These are phyloP conservation scores for Puffinus mauretanicus DNA, from an alignment of 2,113 vertebrate genomes.

Conservation along the genomic window DNA sequence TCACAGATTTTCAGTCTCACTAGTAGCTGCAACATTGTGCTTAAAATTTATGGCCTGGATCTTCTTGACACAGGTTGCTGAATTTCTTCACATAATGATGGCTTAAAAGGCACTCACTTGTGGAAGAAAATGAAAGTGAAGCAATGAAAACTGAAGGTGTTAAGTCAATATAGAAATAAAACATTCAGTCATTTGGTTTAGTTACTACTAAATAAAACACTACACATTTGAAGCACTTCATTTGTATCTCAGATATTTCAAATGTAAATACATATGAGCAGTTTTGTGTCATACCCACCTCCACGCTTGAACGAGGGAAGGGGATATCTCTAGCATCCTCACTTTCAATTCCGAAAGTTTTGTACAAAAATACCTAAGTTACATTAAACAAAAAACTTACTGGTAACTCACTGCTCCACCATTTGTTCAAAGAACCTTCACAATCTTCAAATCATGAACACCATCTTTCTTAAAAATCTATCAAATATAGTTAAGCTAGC, in stretches of 20 bases:
- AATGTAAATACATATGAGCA: not conserved
- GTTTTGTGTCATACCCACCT: slow-evolving; percentile 17
- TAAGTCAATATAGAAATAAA: not conserved
- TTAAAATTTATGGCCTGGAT: not conserved
- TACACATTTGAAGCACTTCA: not conserved
- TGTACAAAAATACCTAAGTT: not conserved
- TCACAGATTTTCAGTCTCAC: not conserved
- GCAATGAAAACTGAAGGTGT: not conserved
- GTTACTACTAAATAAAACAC: not conserved
- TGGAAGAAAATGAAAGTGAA: not conserved
- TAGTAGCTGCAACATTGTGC: not conserved
- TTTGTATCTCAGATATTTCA: not conserved
- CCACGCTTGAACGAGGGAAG: not conserved
- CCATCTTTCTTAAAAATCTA: not conserved
- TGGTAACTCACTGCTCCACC: not conserved
- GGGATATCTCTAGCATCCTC: slow-evolving; percentile 23
- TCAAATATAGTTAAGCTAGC: not conserved
- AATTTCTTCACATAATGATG: not conserved
- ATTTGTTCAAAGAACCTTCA: not conserved
- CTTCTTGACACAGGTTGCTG: not conserved
- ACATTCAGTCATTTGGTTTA: not conserved
- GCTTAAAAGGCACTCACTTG: not conserved
- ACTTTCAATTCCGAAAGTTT: not conserved
- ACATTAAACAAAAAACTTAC: not conserved
- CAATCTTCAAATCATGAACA: not conserved